These are phyloP conservation scores for Steinernema scapterisci DNA, from an alignment of 2,888 invertebrate species.

Conservation along the genomic window DNA sequence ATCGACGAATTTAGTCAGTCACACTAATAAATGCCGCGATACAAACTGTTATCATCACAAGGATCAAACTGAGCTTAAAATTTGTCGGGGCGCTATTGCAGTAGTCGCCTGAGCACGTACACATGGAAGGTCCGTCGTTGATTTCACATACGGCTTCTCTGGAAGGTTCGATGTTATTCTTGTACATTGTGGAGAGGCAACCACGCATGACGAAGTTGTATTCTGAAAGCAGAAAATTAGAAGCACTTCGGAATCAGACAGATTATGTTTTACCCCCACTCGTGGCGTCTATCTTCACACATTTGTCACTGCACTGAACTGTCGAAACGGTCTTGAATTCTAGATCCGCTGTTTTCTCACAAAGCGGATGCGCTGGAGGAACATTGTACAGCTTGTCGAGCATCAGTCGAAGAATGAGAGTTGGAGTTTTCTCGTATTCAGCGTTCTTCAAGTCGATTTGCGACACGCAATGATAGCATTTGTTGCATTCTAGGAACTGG, in stretches of 20 bases:
- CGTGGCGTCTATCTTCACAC: not conserved
- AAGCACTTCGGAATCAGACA: no score
- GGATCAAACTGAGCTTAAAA: no score
- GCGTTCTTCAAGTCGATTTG: not conserved
- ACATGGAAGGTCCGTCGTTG: not conserved
- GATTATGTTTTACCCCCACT: not conserved
- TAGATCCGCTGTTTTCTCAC: not conserved
- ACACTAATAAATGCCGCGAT: no score
- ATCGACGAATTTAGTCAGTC: no score
- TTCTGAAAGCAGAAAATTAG: conserved; percentile 35
- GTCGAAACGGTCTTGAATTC: not conserved
- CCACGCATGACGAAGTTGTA: conserved; percentile 48
- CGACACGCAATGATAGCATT: conserved; percentile 7
- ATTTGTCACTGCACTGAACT: not conserved
- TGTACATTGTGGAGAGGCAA: conserved; percentile 42
- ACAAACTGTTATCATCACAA: no score
- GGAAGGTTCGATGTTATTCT: conserved; percentile 35
- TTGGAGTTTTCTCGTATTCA: not conserved
- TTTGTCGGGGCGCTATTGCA: not conserved
- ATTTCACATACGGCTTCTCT: not conserved
- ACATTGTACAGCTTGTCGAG: conserved; percentile 14
- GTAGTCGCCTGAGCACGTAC: not conserved
- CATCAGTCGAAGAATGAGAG: not conserved
- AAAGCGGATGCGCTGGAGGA: not conserved
- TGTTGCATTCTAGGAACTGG: not conserved